Base-by-base conservation (phyloP, 2,113 vertebrate genomes). In the Eonycteris spelaea region DNA sequence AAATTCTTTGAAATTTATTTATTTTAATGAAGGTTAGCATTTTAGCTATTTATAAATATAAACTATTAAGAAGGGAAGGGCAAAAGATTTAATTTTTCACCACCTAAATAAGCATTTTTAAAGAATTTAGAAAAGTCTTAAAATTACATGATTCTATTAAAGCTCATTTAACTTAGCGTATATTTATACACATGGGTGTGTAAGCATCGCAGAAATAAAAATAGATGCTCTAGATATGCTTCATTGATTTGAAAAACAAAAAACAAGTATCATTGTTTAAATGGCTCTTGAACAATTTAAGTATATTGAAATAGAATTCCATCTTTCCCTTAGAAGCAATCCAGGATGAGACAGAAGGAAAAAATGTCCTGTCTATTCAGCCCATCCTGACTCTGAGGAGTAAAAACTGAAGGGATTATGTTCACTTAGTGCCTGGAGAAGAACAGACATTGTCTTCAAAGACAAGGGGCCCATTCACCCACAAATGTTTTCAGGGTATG, bases 1-100 rank as follows among this genome's bases (percentile, higher is more conserved):
- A 53, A 57, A 85, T 80, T 75, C 85, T 94, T 87, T 87, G 55
- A 65, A 83, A 75, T 88, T 16, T 14, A 38, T 38, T 90, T 91
- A 85, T 86, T 91, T 86, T 95, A 55, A 79, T 65, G n/a, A 89
- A 94, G 43, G 35, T 86, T 79, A 82, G n/a, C 40, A 71, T 93
- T 67, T 95, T 82, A 84, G 40, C 53, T 91, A 22, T 87, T 87
- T 67, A 65, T 86, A 92, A n/a, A 79, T 65, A 91, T 33, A 77
- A 92, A 96, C 12, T 67, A 30, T 30, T 93, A 30, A 15, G 38
- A 77, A 93, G 18, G n/a, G 8, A 86, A 13, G 18, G 8, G 22
- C 45, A 73, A 77, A 74, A 24, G 7, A 65, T 65, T 91, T 92
- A 21, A 86, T 84, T 90, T 95, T 93, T 86, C 30, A 53, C 55